Conservation (phyloP, 2,888 invertebrate genomes). For the Gymnoscelis rufifasciata region DNA sequence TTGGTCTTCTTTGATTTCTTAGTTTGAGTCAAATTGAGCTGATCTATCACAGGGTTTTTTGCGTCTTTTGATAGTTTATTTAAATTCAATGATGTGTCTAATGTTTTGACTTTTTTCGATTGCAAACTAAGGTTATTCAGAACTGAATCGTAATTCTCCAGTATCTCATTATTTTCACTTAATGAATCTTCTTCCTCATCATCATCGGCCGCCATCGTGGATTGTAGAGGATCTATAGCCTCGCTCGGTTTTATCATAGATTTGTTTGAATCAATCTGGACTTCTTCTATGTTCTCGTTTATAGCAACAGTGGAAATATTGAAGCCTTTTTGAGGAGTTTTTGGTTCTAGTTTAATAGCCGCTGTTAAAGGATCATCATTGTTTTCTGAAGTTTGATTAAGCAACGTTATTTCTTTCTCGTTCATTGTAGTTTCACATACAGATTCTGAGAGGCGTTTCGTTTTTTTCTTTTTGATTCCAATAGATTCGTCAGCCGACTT, state of each 20-base stretch:
- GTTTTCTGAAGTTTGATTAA: constrained; percentile 37
- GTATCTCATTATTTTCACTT: constrained; percentile 56
- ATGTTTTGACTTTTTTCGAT: constrained; percentile 39
- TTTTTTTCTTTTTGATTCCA: constrained; percentile 36
- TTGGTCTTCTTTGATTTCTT: constrained; percentile 41
- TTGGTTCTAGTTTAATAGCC: constrained; percentile 53
- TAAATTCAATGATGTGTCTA: constrained; percentile 53
- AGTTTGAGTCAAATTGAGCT: constrained; percentile 58
- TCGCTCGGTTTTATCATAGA: constrained; percentile 44
- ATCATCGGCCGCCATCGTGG: constrained; percentile 34
- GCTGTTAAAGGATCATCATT: constrained; percentile 55
- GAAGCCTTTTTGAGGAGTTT: constrained; percentile 50
- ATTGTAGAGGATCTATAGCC: constrained; percentile 53
- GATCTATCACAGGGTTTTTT: constrained; percentile 50
- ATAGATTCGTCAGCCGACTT: constrained; percentile 29
- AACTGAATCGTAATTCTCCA: constrained; percentile 59
- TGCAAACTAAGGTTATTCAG: constrained; percentile 50
- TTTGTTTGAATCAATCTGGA: constrained; percentile 43
- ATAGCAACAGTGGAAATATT: constrained; percentile 48
- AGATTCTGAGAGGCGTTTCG: constrained; percentile 43
- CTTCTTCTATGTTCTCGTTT: constrained; percentile 48
- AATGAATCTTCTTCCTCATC: constrained; percentile 39
- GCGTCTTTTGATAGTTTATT: constrained; percentile 44
- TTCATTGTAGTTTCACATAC: constrained; percentile 39
- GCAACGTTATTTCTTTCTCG: constrained; percentile 59